Conservation (phyloP, 2,113 vertebrate species). For the Redunca redunca region DNA sequence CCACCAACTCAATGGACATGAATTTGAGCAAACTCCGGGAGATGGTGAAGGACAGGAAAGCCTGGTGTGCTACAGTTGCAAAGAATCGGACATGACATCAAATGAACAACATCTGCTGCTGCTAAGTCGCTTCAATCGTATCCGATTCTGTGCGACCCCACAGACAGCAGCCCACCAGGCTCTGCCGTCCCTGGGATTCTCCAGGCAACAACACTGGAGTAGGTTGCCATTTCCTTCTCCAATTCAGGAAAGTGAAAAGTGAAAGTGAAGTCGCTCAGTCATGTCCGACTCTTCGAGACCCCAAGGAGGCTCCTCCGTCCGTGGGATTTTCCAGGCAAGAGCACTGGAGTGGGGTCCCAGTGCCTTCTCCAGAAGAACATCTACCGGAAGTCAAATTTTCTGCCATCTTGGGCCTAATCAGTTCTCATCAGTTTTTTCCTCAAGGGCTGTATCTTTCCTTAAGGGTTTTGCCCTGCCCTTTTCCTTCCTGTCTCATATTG, state of each 20-base stretch:
- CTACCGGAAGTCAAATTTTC: not conserved
- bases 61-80: not conserved
- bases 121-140: no score
- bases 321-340: no score
- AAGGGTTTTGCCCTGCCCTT: not conserved
- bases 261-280: no score
- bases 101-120: not conserved
- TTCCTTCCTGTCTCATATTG: not conserved
- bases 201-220: no score
- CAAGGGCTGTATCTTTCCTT: not conserved
- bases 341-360: no score
- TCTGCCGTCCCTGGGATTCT: no score
- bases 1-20: not conserved
- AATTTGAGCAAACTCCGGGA: not conserved
- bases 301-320: no score
- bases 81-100: not conserved
- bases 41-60: not conserved
- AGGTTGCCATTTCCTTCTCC: no score
- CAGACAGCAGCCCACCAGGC: no score
- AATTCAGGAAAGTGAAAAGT: no score
- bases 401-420: not conserved
- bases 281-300: accelerated
- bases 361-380: not conserved
- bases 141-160: no score
- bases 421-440: not conserved